A percentile compares a stretch with the other conserved stretches of the same genome.
phyloP scores from a whole-genome alignment of 1,140 invertebrate species.

The Drosophila prosaltans region DNA sequence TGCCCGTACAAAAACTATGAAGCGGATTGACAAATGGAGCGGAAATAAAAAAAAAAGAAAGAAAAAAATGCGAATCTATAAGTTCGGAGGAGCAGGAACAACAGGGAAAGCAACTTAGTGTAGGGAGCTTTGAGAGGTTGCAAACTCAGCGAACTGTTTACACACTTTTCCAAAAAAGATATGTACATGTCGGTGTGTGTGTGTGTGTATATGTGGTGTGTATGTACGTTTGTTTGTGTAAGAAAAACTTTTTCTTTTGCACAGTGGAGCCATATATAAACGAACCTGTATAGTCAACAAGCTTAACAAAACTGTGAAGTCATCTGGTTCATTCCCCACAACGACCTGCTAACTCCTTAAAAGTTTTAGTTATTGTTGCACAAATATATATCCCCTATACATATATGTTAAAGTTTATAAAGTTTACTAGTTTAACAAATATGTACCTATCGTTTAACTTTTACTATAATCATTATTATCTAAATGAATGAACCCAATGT shows the following conservation, averaged over 20 bases:
- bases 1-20: constrained; percentile 46
- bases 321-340: background rate
- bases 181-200: constrained; percentile 21
- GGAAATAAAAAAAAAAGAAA: constrained; percentile 60
- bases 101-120: constrained; percentile 22
- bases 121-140: constrained; percentile 46
- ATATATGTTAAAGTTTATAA: no score
- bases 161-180: constrained; percentile 43
- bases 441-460: background rate
- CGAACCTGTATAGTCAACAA: background rate
- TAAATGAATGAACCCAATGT: background rate
- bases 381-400: no score
- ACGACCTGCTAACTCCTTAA: background rate
- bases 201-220: constrained; percentile 24
- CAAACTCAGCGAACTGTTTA: constrained; percentile 56
- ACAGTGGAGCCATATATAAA: constrained; percentile 31
- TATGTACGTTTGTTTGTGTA: background rate
- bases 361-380: background rate
- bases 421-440: no score
- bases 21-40: constrained; percentile 68
- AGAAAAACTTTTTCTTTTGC: constrained; percentile 42
- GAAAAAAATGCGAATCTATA: constrained; percentile 38
- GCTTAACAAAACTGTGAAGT: background rate
- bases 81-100: constrained; percentile 13
- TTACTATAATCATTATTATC: background rate